phyloP scores from a whole-genome alignment of 2,888 invertebrate genomes.

The Lithophane semibrunnea region DNA sequence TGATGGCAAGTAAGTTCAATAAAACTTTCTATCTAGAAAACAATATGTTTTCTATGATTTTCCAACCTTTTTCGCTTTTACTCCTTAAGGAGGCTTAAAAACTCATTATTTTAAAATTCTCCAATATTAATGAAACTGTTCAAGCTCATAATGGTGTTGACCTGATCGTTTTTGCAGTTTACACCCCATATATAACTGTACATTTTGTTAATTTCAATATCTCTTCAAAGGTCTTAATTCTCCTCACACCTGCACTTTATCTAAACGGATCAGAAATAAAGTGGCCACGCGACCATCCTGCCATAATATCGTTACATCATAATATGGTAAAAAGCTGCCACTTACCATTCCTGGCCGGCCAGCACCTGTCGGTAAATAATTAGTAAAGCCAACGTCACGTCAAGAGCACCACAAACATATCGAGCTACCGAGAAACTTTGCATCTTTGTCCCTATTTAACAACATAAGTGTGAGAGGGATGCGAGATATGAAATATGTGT shows the following conservation, averaged over 20 bases:
- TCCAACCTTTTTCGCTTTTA: too few relatives aligned
- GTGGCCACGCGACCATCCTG: slow-evolving; percentile 43
- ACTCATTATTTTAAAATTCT: too few relatives aligned
- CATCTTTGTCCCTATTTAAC: slow-evolving; percentile 71
- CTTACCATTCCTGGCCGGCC: slow-evolving; percentile 44
- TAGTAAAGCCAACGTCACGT: slow-evolving; percentile 73
- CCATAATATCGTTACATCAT: slow-evolving; percentile 61
- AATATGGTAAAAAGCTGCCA: slow-evolving; percentile 46
- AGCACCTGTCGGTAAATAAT: slow-evolving; percentile 74
- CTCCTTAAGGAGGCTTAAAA: too few relatives aligned
- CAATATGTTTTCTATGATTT: too few relatives aligned
- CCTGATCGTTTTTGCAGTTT: not conserved
- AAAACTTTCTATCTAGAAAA: not conserved
- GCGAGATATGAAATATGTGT: slow-evolving; percentile 74
- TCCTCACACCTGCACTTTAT: slow-evolving; percentile 41
- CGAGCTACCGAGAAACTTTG: slow-evolving; percentile 86
- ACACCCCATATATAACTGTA: not conserved
- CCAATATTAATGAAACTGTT: not conserved
- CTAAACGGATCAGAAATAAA: slow-evolving; percentile 42
- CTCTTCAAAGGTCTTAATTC: slow-evolving; percentile 29
- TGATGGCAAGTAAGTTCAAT: not conserved
- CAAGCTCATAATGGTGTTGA: not conserved
- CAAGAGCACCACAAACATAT: slow-evolving; percentile 81
- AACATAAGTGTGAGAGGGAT: slow-evolving; percentile 57
- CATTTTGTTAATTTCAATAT: not conserved